Evolutionary conservation across 2,797 vertebrate genomes (phyloP), one percentile per base, ranked within the genome.

Genomic region (Esox masquinongy): DNA sequence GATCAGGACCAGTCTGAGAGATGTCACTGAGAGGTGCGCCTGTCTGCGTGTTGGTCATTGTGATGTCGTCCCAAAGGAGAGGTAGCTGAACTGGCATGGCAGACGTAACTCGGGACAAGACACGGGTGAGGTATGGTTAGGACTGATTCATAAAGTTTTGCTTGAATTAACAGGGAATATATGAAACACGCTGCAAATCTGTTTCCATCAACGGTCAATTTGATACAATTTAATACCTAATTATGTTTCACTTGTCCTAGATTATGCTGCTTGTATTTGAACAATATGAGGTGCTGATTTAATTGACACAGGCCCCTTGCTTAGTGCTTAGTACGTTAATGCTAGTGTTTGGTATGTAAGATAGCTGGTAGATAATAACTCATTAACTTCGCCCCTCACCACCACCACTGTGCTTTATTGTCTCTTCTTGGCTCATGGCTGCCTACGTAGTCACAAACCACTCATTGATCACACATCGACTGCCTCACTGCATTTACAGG

Each of bases 211-310:
- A 79, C 74, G 86, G 88, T 90, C 88, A 92, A 89, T 93, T 93
- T 92, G 89, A 88, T 88, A 80, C 77, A 64, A 84, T 89, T 89
- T 92, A 92, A 91, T 87, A 85, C 70, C 80, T 88, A 93, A 94
- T 94, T 91, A 92, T 84, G 85, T 89, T 90, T 83, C 78, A 71
- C 87, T 82, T 90, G 87, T 92, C 88, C 82, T 81, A 87, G 86
- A 89, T 85, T 81, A 88, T 82, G 85, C 70, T 0, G 77, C 70
- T 75, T 79, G 78, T 83, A 85, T 74, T 66, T 68, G 81, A 87
- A 89, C 83, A 90, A 82, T 83, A 77, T 81, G 79, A 84, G 77
- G 77, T 75, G 79, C 19, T 61, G 80, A 78, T 87, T 86, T 88
- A 92, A 92, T 85, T 88, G 86, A 89, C 79, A 79, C 76, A 36